Conservation (phyloP, 2,113 vertebrate genomes). For the Ciconia stormi region DNA sequence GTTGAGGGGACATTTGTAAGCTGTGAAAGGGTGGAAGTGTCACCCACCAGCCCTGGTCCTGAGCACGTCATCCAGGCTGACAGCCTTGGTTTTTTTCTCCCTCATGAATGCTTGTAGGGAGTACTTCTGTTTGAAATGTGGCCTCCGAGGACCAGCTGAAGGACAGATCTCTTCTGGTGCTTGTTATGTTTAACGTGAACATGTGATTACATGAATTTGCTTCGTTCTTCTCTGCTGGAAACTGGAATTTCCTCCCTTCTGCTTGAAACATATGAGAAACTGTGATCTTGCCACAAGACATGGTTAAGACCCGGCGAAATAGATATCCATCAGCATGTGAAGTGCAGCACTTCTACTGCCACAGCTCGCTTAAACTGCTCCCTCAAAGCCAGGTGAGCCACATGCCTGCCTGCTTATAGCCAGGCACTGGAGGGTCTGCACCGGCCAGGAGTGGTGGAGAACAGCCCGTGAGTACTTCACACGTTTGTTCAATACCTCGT, state of each 20-base stretch:
- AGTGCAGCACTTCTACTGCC: background rate
- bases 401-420: background rate
- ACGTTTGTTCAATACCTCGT: background rate
- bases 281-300: background rate
- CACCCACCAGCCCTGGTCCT: background rate
- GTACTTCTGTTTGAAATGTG: background rate
- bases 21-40: background rate
- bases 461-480: background rate
- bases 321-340: background rate
- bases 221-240: constrained; percentile 28
- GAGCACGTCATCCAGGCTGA: background rate
- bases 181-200: background rate
- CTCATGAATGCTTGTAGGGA: background rate
- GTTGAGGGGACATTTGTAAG: background rate
- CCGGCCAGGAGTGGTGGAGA: background rate
- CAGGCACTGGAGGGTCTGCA: background rate
- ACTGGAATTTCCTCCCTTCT: constrained; percentile 29
- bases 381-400: background rate
- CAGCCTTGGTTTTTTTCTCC: background rate
- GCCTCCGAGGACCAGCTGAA: background rate
- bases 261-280: constrained; percentile 10
- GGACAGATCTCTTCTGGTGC: background rate
- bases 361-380: background rate
- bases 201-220: background rate
- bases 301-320: background rate